Percentiles rank a stretch among this genome's conserved stretches.
phyloP scores from a whole-genome alignment of 1,140 invertebrate genomes.

The Zaprionus africanus region DNA sequence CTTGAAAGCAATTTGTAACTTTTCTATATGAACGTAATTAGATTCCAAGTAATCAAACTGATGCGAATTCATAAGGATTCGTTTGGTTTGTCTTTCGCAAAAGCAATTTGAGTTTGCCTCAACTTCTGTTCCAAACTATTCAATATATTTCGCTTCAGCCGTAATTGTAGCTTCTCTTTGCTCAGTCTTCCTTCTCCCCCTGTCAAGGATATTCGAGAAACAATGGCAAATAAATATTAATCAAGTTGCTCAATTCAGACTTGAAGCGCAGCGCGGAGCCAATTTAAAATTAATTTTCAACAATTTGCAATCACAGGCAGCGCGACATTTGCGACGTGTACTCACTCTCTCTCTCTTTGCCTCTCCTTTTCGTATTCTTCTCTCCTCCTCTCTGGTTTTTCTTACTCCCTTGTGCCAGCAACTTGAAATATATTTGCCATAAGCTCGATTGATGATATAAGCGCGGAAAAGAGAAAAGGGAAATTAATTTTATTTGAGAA shows the following conservation, averaged over 20 bases:
- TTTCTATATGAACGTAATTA: conserved; percentile 1
- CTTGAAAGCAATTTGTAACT: neutral
- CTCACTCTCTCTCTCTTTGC: too few relatives aligned
- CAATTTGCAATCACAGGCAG: conserved; percentile 48
- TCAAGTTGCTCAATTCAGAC: conserved; percentile 15
- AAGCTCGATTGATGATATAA: neutral
- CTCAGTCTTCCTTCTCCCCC: neutral
- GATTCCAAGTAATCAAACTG: neutral
- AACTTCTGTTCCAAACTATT: neutral
- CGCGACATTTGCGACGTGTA: conserved; percentile 7
- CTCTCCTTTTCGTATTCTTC: neutral
- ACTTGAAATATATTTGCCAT: neutral
- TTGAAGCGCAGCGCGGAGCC: conserved; percentile 5
- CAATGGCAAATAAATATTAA: conserved; percentile 28
- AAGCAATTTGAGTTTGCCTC: conserved; percentile 3
- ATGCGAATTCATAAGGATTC: neutral
- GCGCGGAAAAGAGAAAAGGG: neutral
- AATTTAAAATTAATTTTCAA: conserved; percentile 49
- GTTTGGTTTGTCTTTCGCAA: neutral
- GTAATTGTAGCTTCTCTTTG: neutral
- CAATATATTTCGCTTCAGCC: conserved; percentile 1
- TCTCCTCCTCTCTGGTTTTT: neutral
- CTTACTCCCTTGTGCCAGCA: neutral
- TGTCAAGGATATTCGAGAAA: neutral
- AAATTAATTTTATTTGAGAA: neutral